These are phyloP conservation scores for Morinoia aosen DNA, from an alignment of 2,888 invertebrate species.

Conservation along the genomic window DNA sequence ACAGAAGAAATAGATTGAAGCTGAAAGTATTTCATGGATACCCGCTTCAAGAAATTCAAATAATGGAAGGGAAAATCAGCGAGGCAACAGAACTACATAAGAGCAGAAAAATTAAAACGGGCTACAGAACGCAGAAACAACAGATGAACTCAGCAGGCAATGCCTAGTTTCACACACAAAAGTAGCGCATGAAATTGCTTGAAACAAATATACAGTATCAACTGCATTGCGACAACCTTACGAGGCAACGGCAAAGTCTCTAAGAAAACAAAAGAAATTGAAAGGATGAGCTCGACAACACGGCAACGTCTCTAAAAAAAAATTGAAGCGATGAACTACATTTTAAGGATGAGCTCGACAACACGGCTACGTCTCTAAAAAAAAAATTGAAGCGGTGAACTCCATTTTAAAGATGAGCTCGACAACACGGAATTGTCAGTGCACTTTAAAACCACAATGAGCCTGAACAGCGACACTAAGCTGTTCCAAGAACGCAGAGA, in stretches of 20 bases:
- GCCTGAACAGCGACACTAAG: neutral
- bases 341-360: neutral
- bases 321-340: neutral
- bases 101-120: neutral
- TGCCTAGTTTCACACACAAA: neutral
- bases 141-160: neutral
- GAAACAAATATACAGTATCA: neutral
- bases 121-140: neutral
- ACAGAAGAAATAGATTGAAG: neutral
- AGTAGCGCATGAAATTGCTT: neutral
- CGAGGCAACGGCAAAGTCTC: neutral
- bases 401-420: too few species aligned
- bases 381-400: neutral
- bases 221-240: neutral
- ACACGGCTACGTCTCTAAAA: neutral
- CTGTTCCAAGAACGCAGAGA: neutral
- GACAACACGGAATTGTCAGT: neutral
- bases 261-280: neutral
- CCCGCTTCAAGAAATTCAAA: neutral
- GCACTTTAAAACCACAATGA: neutral
- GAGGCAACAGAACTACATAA: neutral
- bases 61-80: neutral
- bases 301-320: too few species aligned
- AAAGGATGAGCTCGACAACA: neutral
- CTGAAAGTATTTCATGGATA: neutral